Evolutionary conservation across 2,888 invertebrate genomes (phyloP), one percentile per base, ranked within the genome.

Genomic region (Noctua janthina): DNA sequence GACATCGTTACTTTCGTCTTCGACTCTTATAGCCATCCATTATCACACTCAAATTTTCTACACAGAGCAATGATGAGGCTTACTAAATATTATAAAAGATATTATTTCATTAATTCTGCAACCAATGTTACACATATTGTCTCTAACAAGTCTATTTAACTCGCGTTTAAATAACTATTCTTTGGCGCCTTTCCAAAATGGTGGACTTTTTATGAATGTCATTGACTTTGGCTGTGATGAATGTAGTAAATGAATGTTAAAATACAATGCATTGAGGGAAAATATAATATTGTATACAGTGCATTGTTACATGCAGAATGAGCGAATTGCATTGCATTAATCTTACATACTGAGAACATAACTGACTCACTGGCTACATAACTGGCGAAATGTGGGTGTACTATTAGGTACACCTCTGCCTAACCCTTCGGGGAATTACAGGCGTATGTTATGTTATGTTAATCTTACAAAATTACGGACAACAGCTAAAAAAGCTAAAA

Each of bases 171-270:
- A 81, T 81, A 76, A 66, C 76, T 54, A 66, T 59, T 68, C 43
- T n/a, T 74, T 86, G 86, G 86, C 87, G 29, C 23, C 17, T 29
- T 39, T 87, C 85, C 87, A 86, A 87, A 68, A 82, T 79, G 76
- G 78, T 11, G 71, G 79, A 71, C 51, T 87, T 81, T 78, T 84
- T 56, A 72, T 13, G 15, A 72, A 85, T 87, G 87, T 85, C 88
- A 82, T 87, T 87, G 82, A 84, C 82, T 82, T 81, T 68, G 23
- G 13, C 7, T n/a, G 20, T 49, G 67, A 75, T 64, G 29, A 43
- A 73, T 81, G 72, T 56, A 23, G 2, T 82, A 51, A 43, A 74
- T 35, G 5, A 68, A 79, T 68, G 15, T 29, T 10, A 29, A 29
- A 29, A 6, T 62, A 17, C 20, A 39, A 39, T 39, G 13, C 46